Percentiles rank a stretch among this genome's conserved stretches.
Evolutionary conservation across 2,888 invertebrate genomes (phyloP).

Genomic region (Sthenelais limicola): DNA sequence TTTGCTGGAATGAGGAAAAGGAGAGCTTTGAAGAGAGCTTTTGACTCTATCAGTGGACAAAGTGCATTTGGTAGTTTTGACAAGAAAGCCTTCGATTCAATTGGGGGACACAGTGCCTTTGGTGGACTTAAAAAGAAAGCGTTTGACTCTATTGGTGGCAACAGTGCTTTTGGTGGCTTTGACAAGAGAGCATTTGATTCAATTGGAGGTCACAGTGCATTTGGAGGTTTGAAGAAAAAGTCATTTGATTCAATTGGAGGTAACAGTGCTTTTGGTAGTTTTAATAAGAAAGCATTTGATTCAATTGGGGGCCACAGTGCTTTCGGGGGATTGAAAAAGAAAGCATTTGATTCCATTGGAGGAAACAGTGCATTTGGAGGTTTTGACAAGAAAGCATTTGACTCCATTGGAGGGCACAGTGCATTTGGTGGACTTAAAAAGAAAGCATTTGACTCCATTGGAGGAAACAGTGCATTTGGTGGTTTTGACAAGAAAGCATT

Average conservation of each 20-base stretch:
- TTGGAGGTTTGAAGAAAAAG: slow-evolving; percentile 38
- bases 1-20: slow-evolving; percentile 42
- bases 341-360: slow-evolving; percentile 34
- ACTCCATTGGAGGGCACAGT: slow-evolving; percentile 42
- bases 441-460: slow-evolving; percentile 42
- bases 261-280: slow-evolving; percentile 34
- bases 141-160: slow-evolving; percentile 37
- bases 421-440: slow-evolving; percentile 42
- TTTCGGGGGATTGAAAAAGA: slow-evolving; percentile 40
- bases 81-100: slow-evolving; percentile 42
- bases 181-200: slow-evolving; percentile 43
- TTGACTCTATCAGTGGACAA: slow-evolving; percentile 40
- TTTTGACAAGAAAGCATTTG: slow-evolving; percentile 43
- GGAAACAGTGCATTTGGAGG: slow-evolving; percentile 35
- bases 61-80: slow-evolving; percentile 41
- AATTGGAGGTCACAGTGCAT: slow-evolving; percentile 26
- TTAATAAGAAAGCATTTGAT: slow-evolving; percentile 43
- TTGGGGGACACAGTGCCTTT: slow-evolving; percentile 18
- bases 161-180: slow-evolving; percentile 22
- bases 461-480: slow-evolving; percentile 32
- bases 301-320: slow-evolving; percentile 26
- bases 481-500: slow-evolving; percentile 41
- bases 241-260: slow-evolving; percentile 42
- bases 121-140: slow-evolving; percentile 35
- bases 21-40: too few relatives aligned